Evolutionary conservation across 1,140 invertebrate genomes (phyloP), one percentile per base, ranked within the genome.

Genomic region (Meloidogyne chitwoodi): DNA sequence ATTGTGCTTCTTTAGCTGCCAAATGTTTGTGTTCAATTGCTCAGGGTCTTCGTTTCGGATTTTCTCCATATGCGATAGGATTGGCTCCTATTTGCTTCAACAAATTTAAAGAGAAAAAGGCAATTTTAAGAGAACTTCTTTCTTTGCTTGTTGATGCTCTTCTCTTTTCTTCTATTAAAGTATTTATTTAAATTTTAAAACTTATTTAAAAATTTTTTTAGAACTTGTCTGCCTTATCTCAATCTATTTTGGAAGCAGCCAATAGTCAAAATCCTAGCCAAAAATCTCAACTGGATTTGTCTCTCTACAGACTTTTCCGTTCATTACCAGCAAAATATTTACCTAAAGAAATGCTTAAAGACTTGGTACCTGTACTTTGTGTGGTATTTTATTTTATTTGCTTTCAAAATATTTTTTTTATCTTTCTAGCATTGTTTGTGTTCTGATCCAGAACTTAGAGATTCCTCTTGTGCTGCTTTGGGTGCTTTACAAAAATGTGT

Each of bases 71-170:
- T 89, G 92, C 94, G 0, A 84, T 81, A 27, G 76, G 34, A 12
- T 56, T 93, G 83, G 89, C 96, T 11, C 90, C 93, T 1, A 91
- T 91, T 0, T 90, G 95, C 27, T 87, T 98, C 11, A 94, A 97
- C 83, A 98, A 98, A 89, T 98, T 99, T 84, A 96, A 95, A 85
- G 96, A 99, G 88, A 98, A 97, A 89, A 99, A 99, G 85, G 85
- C 90, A 41, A 91, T 92, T 1, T 88, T 98, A 22, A 89, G 93
- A 48, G 84, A 87, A 41, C 80, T 83, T 6, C 75, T 84, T 14
- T 65, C 76, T 19, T 95, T 98, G 80, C 93, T 93, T n/a, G 92
- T 93, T 41, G 96, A 99, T 89, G 83, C 79, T 34, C n/a, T 70
- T 8, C 24, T 70, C 16, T 68, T 69, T 68, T 68, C 74, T 24